phyloP scores from a whole-genome alignment of 2,888 invertebrate genomes.

The Cryptocheilus praepositus region DNA sequence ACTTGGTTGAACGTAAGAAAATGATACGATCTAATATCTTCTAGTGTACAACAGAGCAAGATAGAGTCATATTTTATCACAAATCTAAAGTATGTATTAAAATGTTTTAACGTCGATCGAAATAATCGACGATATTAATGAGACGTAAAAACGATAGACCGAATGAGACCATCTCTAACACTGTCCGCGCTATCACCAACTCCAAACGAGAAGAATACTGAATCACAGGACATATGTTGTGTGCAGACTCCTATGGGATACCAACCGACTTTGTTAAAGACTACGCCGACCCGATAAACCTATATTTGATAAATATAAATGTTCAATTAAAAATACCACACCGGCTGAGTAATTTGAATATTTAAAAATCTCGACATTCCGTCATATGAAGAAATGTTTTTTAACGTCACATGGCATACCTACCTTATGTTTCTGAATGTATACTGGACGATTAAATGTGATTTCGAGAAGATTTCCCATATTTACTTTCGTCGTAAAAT shows the following conservation, averaged over 20 bases:
- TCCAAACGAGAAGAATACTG: constrained; percentile 86
- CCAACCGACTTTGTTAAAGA: constrained; percentile 88
- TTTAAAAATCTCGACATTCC: background rate
- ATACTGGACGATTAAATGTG: constrained; percentile 87
- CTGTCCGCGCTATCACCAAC: constrained; percentile 84
- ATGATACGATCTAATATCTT: constrained; percentile 29
- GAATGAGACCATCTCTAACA: constrained; percentile 85
- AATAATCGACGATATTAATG: constrained; percentile 56
- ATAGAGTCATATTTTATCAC: constrained; percentile 34
- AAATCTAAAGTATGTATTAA: constrained; percentile 32
- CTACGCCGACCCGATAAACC: constrained; percentile 88
- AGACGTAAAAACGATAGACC: constrained; percentile 85
- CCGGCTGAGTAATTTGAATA: background rate
- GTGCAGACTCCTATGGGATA: constrained; percentile 87
- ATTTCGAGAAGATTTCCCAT: constrained; percentile 86
- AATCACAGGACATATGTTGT: constrained; percentile 81
- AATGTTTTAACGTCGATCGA: constrained; percentile 16
- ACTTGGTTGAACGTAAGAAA: constrained; percentile 27
- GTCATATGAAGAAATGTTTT: background rate
- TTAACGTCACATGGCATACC: constrained; percentile 3
- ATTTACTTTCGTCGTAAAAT: constrained; percentile 86
- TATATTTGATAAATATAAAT: constrained; percentile 62
- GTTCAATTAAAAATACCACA: background rate
- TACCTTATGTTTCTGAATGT: constrained; percentile 85
- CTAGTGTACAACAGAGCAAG: constrained; percentile 30